Evolutionary conservation across 2,797 vertebrate species (phyloP).

Genomic region (Epinephelus awoara): DNA sequence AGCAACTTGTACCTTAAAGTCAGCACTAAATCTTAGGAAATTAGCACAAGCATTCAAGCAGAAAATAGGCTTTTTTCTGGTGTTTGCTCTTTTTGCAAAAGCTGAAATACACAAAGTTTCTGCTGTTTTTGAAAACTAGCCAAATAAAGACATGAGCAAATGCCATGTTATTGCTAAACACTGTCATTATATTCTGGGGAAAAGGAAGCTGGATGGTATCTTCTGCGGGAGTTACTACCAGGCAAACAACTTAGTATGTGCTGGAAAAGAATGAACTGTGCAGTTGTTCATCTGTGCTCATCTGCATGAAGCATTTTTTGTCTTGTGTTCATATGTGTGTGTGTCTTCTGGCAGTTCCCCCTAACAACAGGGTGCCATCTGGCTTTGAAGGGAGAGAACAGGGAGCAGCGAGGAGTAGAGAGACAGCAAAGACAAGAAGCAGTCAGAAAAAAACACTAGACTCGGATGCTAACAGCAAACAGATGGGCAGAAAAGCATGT

Average conservation of each 20-base stretch:
- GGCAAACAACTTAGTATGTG: not conserved
- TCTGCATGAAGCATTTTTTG: conserved; percentile 3
- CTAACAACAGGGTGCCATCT: conserved; percentile 29
- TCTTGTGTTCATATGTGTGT: not conserved
- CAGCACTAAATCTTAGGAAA: conserved; percentile 27
- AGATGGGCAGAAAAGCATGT: not conserved
- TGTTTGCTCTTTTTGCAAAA: not conserved
- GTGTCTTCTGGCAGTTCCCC: not conserved
- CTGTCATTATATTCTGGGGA: not conserved
- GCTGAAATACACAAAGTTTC: not conserved
- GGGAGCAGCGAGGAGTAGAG: conserved; percentile 19
- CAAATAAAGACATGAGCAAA: conserved; percentile 1
- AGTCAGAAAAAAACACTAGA: not conserved
- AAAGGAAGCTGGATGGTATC: not conserved
- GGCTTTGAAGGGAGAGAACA: conserved; percentile 12
- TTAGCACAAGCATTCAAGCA: conserved; percentile 21
- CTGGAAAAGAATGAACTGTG: not conserved
- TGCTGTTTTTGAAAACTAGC: not conserved
- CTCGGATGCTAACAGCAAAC: conserved; percentile 12
- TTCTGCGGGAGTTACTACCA: not conserved
- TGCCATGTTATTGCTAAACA: not conserved
- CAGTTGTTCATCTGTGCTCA: not conserved
- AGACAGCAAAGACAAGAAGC: conserved; percentile 16
- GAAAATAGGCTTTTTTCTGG: conserved; percentile 12
- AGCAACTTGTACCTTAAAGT: conserved; percentile 1